Base-by-base conservation (phyloP, 2,888 invertebrate genomes). In the Dolomedes plantarius region DNA sequence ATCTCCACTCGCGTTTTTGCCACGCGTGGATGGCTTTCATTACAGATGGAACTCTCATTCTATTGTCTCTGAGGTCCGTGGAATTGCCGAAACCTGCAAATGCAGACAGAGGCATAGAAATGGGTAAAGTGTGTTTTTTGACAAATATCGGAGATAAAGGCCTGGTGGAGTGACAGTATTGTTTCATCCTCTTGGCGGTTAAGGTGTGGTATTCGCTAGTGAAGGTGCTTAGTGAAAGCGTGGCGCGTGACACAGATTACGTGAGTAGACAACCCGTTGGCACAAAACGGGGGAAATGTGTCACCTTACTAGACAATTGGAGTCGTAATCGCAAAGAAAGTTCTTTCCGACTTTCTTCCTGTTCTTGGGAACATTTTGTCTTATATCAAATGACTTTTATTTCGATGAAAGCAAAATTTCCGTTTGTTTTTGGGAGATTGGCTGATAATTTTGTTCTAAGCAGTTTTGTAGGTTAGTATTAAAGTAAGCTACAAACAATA, bases 41-140 rank as follows among this genome's bases (percentile, higher is more conserved):
- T 82, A 69, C 56, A 76, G 32, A 76, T 69, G 75, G 74, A n/a
- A 62, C 65, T 11, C n/a, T 16, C 3, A 29, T 65, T 39, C 75
- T 31, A 81, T 82, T 82, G 82, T 82, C 82, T n/a, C 74, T 65
- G n/a, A 56, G 46, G 56, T 39, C 39, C 56, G 23, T 62, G 69
- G 69, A 76, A 75, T 75, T 76, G 41, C 64, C 11, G 46, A 31
- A 46, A 46, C n/a, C 2, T 46, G 46, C 11, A 46, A 2, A 6
- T 2, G 46, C 2, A 46, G 11, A 16, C 46, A 46, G 46, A 79
- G 29, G 67, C 31, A 31, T 29, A 13, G 56, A 67, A 72, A 79
- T 65, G n/a, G 41, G 65, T 13, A 23, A 64, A 73, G 65, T 65
- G 56, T 46, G 65, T 32, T 78, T 36, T 31, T 3, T 32, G 7